phyloP scores from a whole-genome alignment of 2,113 vertebrate genomes.

The Pyxicephalus adspersus region DNA sequence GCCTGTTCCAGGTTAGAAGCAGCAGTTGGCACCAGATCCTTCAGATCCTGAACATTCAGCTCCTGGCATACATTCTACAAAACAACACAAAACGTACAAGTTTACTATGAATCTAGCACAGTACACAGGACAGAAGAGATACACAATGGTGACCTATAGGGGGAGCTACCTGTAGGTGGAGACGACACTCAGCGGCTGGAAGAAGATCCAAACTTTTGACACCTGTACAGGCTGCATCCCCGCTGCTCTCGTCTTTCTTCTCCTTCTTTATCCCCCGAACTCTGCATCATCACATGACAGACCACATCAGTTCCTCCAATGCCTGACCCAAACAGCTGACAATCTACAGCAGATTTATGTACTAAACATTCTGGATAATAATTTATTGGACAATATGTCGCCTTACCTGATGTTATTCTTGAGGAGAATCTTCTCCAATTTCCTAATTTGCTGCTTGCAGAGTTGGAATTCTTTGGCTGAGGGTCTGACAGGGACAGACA shows the following conservation, averaged over 20 bases:
- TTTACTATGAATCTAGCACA: no score
- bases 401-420: slow-evolving; percentile 68
- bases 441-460: slow-evolving; percentile 80
- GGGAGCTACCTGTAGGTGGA: slow-evolving; percentile 70
- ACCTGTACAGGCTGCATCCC: slow-evolving; percentile 31
- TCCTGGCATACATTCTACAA: slow-evolving; percentile 59
- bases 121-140: background rate
- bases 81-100: background rate
- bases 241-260: slow-evolving; percentile 60
- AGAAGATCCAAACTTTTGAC: slow-evolving; percentile 54
- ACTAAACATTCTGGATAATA: no score
- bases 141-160: background rate
- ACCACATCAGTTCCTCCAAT: background rate
- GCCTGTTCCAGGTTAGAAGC: slow-evolving; percentile 39
- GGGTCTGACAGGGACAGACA: slow-evolving; percentile 67
- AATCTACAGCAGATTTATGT: background rate
- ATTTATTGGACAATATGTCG: background rate
- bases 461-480: slow-evolving; percentile 76
- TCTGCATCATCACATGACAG: slow-evolving; percentile 52
- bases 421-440: slow-evolving; percentile 74
- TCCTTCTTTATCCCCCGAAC: slow-evolving; percentile 43
- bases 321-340: background rate
- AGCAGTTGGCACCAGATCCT: slow-evolving; percentile 40
- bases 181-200: slow-evolving; percentile 64
- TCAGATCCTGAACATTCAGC: slow-evolving; percentile 54